phyloP scores from a whole-genome alignment of 2,113 vertebrate genomes.

The Stegostoma tigrinum region DNA sequence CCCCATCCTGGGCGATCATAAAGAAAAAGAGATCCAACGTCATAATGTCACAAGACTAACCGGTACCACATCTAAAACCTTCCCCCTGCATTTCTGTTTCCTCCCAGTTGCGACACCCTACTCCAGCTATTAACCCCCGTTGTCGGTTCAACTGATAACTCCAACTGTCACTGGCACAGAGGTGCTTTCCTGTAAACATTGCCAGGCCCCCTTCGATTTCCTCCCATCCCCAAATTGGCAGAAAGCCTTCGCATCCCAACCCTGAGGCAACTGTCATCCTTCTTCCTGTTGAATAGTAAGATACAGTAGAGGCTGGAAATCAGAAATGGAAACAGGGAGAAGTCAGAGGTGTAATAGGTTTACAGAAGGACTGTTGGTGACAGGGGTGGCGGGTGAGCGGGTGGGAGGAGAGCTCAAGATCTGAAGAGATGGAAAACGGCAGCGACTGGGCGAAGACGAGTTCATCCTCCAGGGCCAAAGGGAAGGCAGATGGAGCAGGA shows the following conservation, averaged over 20 bases:
- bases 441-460: no score
- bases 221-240: background rate
- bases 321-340: no score
- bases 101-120: background rate
- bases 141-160: background rate
- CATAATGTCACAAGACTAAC: background rate
- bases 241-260: background rate
- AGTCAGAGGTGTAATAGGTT: no score
- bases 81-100: background rate
- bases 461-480: no score
- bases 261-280: background rate
- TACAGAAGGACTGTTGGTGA: no score
- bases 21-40: background rate
- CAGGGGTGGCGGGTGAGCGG: no score
- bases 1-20: slow-evolving; percentile 40
- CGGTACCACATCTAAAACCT: background rate
- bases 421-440: no score
- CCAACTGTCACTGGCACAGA: background rate
- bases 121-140: background rate
- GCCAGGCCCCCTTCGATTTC: background rate
- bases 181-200: background rate
- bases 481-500: no score
- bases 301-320: no score
- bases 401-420: no score
- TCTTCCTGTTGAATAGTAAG: no score